Evolutionary conservation across 2,113 vertebrate species (phyloP).

Genomic region (Loxodonta africana): DNA sequence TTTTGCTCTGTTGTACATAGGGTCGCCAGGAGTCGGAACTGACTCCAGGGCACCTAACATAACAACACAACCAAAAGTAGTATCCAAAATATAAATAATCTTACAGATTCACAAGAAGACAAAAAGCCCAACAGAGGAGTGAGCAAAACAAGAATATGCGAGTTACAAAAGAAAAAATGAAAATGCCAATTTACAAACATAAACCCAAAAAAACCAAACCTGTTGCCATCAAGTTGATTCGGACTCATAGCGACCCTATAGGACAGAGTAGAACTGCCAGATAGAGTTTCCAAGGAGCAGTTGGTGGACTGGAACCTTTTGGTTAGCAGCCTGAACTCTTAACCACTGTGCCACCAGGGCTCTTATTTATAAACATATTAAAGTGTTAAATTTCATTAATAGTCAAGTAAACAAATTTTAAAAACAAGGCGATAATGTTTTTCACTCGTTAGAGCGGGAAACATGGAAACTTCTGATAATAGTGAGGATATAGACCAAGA

Average conservation of each 20-base stretch:
- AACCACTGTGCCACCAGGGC: too few relatives aligned
- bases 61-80: neutral
- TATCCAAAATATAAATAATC: neutral
- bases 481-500: neutral
- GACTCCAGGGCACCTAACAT: too few relatives aligned
- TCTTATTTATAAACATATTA: neutral
- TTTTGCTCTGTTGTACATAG: too few relatives aligned
- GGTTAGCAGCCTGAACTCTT: too few relatives aligned
- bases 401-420: neutral
- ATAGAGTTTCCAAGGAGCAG: too few relatives aligned
- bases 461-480: neutral
- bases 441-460: neutral
- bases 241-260: too few relatives aligned
- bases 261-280: too few relatives aligned
- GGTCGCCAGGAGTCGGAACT: too few relatives aligned
- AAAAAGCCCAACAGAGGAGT: neutral
- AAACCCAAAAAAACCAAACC: too few relatives aligned
- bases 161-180: neutral
- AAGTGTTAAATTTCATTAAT: neutral
- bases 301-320: too few relatives aligned
- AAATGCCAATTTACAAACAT: neutral
- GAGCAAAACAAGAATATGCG: neutral
- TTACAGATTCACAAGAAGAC: neutral
- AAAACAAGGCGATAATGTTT: neutral
- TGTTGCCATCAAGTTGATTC: too few relatives aligned